Conservation (phyloP, 2,797 vertebrate species). For the Acridotheres tristis region DNA sequence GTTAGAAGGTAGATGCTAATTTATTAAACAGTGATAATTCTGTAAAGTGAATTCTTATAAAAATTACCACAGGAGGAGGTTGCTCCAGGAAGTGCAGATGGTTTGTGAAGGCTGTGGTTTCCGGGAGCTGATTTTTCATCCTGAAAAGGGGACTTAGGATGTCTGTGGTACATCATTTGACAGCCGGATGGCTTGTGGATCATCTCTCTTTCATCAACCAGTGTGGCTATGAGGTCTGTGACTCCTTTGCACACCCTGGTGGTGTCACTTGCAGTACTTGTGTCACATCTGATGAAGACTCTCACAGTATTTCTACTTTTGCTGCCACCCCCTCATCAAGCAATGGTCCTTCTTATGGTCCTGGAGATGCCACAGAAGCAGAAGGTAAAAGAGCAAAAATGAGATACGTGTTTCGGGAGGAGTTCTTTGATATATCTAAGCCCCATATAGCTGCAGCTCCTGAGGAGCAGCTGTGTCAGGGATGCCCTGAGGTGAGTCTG, state of each 20-base stretch:
- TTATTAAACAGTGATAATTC: not conserved
- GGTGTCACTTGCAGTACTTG: not conserved
- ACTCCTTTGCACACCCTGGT: not conserved
- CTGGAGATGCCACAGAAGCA: not conserved
- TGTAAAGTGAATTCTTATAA: not conserved
- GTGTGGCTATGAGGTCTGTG: slow-evolving; percentile 69
- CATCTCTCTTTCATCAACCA: slow-evolving; percentile 80
- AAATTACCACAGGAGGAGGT: not conserved
- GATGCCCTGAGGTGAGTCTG: not conserved
- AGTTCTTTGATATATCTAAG: slow-evolving; percentile 78
- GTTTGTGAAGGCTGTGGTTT: not conserved
- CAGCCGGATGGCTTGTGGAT: slow-evolving; percentile 85
- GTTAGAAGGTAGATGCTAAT: not conserved
- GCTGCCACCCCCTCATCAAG: not conserved
- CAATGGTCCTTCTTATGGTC: not conserved
- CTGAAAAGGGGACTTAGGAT: slow-evolving; percentile 49
- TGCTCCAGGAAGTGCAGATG: not conserved
- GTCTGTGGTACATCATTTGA: slow-evolving; percentile 77
- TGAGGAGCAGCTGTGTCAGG: slow-evolving; percentile 13
- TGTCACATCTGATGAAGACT: not conserved
- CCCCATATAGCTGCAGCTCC: slow-evolving; percentile 67
- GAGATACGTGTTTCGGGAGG: slow-evolving; percentile 77
- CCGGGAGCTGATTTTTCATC: not conserved
- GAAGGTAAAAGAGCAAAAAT: not conserved
- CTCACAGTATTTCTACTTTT: not conserved